These are phyloP conservation scores for Perithous albicinctus DNA, from an alignment of 2,888 invertebrate species.

Conservation along the genomic window DNA sequence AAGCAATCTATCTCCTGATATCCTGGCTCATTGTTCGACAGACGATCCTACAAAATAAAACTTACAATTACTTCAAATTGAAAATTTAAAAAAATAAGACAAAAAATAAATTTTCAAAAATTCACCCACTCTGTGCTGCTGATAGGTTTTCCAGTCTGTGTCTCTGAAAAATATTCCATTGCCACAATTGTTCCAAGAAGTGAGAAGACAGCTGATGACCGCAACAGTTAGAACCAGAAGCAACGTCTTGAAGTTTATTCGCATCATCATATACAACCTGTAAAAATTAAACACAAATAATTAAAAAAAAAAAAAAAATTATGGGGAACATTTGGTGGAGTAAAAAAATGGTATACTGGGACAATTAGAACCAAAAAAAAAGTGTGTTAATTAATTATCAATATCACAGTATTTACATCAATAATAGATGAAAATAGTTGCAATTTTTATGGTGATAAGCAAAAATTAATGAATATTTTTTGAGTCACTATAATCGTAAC, in stretches of 20 bases:
- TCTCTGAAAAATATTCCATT: slow-evolving; percentile 85
- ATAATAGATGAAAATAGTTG: too few species aligned
- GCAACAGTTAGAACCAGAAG: slow-evolving; percentile 85
- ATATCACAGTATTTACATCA: too few species aligned
- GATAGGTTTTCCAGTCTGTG: slow-evolving; percentile 80
- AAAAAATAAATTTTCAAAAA: too few species aligned
- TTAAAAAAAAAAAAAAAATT: too few species aligned
- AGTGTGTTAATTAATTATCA: too few species aligned
- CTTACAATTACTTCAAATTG: slow-evolving; percentile 49
- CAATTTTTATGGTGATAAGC: too few species aligned
- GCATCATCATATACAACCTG: slow-evolving; percentile 89
- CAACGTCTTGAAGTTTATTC: slow-evolving; percentile 91
- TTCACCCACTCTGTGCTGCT: slow-evolving; percentile 79
- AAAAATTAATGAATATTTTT: too few species aligned
- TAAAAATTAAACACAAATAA: background rate
- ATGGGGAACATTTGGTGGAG: too few species aligned
- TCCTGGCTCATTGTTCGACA: slow-evolving; percentile 82
- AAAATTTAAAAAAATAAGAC: too few species aligned
- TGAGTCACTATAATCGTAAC: too few species aligned
- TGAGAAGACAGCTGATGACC: slow-evolving; percentile 89
- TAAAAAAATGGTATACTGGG: too few species aligned
- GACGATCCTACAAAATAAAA: slow-evolving; percentile 76
- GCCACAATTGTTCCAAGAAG: slow-evolving; percentile 92
- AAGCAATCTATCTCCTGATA: slow-evolving; percentile 92
- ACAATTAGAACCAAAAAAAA: too few species aligned